Base-by-base conservation (phyloP, 2,888 invertebrate genomes). In the Tetramorium bicarinatum region DNA sequence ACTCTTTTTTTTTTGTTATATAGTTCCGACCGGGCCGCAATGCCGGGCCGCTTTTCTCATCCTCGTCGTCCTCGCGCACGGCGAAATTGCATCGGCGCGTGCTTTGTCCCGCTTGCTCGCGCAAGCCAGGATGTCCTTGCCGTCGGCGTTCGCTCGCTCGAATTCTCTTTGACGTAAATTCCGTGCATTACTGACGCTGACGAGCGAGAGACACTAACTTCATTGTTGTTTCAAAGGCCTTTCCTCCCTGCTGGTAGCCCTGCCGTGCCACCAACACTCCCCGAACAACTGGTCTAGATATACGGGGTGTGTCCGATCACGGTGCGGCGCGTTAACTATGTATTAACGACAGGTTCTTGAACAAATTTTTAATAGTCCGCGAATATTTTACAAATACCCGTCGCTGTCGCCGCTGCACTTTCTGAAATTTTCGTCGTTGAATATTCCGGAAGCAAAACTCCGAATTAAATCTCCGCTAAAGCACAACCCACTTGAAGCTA, bases 141-240 rank as follows among this genome's bases (percentile, higher is more conserved):
- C 75, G 67, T 80, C 61, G 59, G 82, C 62, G 61, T 66, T 59
- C 64, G 56, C 80, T 83, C 83, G 75, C 83, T 88, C 90, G 91
- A 93, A 93, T 92, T 93, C 91, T 91, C 93, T 93, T 94, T 93
- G 94, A 94, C 92, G 92, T 91, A 91, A 92, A 93, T 93, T 92
- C 91, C 91, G 90, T 90, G 90, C 92, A 94, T 93, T 93, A 94
- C 92, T 91, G 91, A 92, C 92, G 90, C 93, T 93, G 93, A 93
- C 91, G 93, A 92, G 92, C 91, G 91, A 90, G 90, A 90, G 90
- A 92, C 90, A 91, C 90, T 94, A 94, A 93, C 93, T 94, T 94
- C 92, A 93, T 94, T 94, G 93, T 93, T 94, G 93, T 93, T 93
- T 94, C 93, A 94, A 94, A 93, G 93, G 92, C 90, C 72, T 38